Evolutionary conservation across 2,888 invertebrate genomes (phyloP), one percentile per base, ranked within the genome.

Genomic region (Chrysolina americana): DNA sequence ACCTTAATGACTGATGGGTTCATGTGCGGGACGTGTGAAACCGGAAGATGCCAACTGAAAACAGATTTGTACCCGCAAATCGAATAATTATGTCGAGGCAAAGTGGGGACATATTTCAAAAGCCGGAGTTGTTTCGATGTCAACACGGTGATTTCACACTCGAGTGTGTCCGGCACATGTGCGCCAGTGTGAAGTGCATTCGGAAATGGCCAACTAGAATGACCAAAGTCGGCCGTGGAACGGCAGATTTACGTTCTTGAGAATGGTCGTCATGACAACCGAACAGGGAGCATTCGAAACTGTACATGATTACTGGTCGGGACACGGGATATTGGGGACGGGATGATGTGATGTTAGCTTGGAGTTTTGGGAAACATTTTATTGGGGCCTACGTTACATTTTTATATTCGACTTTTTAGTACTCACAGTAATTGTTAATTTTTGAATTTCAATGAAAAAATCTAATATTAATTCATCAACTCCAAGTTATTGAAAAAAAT

Each of bases 191-290:
- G 50, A 66, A 70, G 62, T 70, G 66, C 82, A 82, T 81, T 82
- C 82, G 84, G 84, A 85, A 85, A 83, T 83, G 83, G 83, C 84
- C 82, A 81, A 79, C 81, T 70, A 70, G 74, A 73, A 74, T 75
- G 79, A 77, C 78, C 75, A 73, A 76, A 76, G 77, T 72, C 76
- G 69, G 76, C 70, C 68, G 75, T 73, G 73, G 75, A 78, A 76
- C 75, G 80, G 81, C 83, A 77, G 85, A 85, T 85, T 85, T 85
- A 85, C 83, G 84, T 84, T 82, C 84, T 83, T 83, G 83, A 82
- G 81, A 80, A 81, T 74, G 77, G 84, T 85, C 79, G 78, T 82
- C 84, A 85, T 85, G 84, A 84, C 84, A 82, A 85, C 85, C 81
- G 81, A 77, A 81, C 79, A 78, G 80, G 78, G 23, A 75, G 75